Evolutionary conservation across 2,888 invertebrate species (phyloP), one percentile per base, ranked within the genome.

Genomic region (Parnassius smintheus): DNA sequence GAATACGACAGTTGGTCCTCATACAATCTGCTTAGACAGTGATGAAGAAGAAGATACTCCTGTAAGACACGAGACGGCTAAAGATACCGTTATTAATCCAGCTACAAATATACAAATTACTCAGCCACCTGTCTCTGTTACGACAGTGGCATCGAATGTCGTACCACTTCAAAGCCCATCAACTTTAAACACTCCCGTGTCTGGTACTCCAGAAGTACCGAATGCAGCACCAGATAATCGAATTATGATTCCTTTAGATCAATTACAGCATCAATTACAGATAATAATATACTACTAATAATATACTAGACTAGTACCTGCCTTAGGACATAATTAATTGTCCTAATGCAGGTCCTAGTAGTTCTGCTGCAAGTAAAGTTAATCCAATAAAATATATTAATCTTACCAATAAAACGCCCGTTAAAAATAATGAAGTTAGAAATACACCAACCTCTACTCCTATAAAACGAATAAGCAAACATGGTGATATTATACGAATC

Each of bases 1-100:
- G 41, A 44, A 13, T 9, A 11, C 8, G n/a, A 8, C 49, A 25
- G 3, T 25, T 1, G 41, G 13, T 42, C 11, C 49, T 45, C 13
- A 45, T 2, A 50, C 54, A 7, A 63, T 58, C 22, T 63, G 58
- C 44, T n/a, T 62, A 45, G 49, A 54, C 35, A 62, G 62, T 45
- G 62, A 58, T 12, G 62, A 62, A n/a, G 62, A 58, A 9, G 58
- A 51, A 44, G 48, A 12, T 10, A 25, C 8, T 10, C 41, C 18
- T 56, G 13, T 48, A 18, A 13, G 11, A 51, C 1, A n/a, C 35
- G 11, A 54, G 11, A 7, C 1, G 12, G 2, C 55, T 8, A 56
- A 22, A 44, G 50, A 22, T 25, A 7, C 44, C 8, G 42, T 42
- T 11, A 1, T 22, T 8, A 44, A 2, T 10, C 41, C 41, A 49